Base-by-base conservation (phyloP, 2,888 invertebrate genomes). In the Ophioninae sp. region DNA sequence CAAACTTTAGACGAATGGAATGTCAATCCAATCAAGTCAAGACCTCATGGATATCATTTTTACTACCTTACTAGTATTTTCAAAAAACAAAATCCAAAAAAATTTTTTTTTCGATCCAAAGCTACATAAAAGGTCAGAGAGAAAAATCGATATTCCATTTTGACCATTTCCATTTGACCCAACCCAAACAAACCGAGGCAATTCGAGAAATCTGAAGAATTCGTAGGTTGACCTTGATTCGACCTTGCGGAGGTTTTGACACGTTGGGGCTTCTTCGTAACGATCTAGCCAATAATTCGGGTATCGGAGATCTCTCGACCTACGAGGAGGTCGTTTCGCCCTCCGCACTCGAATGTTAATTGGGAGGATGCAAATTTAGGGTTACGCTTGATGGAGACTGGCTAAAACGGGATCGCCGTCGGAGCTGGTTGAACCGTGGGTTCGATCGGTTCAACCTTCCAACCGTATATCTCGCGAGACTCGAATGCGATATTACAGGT, bases 281-380 rank as follows among this genome's bases (percentile, higher is more conserved):
- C 63, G 44, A 73, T 73, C 44, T 63, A 63, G 37, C 72, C 72
- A 72, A 51, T 73, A 61, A 63, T 73, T 63, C 63, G 37, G 22
- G 30, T 39, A 56, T 20, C 65, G 61, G 64, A 39, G 51, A 65
- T 75, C 51, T 58, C 74, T 65, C 64, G 44, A 68, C 44, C 30
- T 39, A 37, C 8, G 58, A n/a, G 44, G 10, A 37, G 51, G 37
- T 71, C 58, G 64, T 79, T 59, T 85, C 85, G 85, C 82, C 85
- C 82, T 75, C 85, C 85, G 41, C 22, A 86, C 88, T 89, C 87
- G 85, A 86, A 85, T 88, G 89, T 87, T 89, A 89, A 89, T 89
- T 88, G 88, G 88, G 81, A 84, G 82, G 86, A 79, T 85, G 79
- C 85, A 89, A 89, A 89, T 89, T 89, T 88, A 89, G 87, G 89